Conservation (phyloP, 2,797 vertebrate species). For the Epinephelus awoara region DNA sequence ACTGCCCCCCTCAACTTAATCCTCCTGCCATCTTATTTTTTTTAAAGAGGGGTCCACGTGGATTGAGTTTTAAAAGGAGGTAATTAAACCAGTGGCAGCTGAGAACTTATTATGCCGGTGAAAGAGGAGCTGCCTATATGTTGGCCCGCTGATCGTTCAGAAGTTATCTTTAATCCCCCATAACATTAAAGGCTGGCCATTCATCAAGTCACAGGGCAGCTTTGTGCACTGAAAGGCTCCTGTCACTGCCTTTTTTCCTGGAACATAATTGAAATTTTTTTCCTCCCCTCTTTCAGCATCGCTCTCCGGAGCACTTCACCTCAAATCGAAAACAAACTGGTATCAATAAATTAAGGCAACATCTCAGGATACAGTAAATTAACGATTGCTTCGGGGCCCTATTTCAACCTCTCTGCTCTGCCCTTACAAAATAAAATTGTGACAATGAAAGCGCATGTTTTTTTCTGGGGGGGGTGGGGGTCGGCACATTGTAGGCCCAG, state of each 20-base stretch:
- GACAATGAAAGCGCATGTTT: slow-evolving; percentile 47
- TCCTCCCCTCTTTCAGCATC: slow-evolving; percentile 40
- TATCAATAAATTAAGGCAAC: slow-evolving; percentile 81
- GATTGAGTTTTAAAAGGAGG: slow-evolving; percentile 92
- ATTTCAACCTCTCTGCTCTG: slow-evolving; percentile 51
- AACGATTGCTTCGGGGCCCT: slow-evolving; percentile 60
- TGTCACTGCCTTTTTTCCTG: slow-evolving; percentile 76
- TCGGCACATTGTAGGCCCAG: slow-evolving; percentile 29
- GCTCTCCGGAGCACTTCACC: slow-evolving; percentile 69
- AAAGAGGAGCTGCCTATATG: slow-evolving; percentile 86
- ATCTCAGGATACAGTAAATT: slow-evolving; percentile 77
- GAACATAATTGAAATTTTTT: slow-evolving; percentile 84
- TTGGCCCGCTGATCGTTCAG: slow-evolving; percentile 83
- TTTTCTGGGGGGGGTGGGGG: slow-evolving; percentile 12
- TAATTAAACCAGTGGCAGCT: slow-evolving; percentile 93
- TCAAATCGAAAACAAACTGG: slow-evolving; percentile 81
- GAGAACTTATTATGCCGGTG: slow-evolving; percentile 88
- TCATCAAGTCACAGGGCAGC: slow-evolving; percentile 87
- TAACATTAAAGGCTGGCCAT: slow-evolving; percentile 87
- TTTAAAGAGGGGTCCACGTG: slow-evolving; percentile 88
- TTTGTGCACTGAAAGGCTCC: slow-evolving; percentile 82
- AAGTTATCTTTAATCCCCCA: slow-evolving; percentile 89
- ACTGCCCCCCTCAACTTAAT: slow-evolving; percentile 73
- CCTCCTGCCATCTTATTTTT: slow-evolving; percentile 82
- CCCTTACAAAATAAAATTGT: slow-evolving; percentile 40